Percentiles rank a stretch among this genome's conserved stretches.
Evolutionary conservation across 2,113 vertebrate species (phyloP).

Genomic region (Nannospalax galili): DNA sequence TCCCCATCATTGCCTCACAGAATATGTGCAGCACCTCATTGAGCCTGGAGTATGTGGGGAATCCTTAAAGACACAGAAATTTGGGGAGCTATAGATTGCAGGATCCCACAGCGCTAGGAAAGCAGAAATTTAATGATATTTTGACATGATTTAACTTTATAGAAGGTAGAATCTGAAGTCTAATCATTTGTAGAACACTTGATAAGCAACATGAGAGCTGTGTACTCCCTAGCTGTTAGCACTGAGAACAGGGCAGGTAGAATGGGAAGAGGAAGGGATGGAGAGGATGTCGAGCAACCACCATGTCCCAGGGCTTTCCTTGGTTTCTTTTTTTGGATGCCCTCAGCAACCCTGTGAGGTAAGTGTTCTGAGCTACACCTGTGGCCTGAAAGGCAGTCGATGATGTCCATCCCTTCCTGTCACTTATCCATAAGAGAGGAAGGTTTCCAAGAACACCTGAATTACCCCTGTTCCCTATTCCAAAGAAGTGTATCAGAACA

Average conservation of each 20-base stretch:
- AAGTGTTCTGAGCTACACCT: not conserved
- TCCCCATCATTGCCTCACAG: slow-evolving; percentile 70
- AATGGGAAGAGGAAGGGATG: not conserved
- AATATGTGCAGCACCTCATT: slow-evolving; percentile 59
- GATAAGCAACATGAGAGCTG: rapidly evolving
- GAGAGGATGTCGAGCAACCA: not conserved
- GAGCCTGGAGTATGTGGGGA: slow-evolving; percentile 78
- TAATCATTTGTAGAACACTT: slow-evolving; percentile 79
- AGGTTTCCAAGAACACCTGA: not conserved
- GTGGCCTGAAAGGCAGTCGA: not conserved
- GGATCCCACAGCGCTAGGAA: slow-evolving; percentile 82
- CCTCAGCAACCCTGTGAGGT: not conserved
- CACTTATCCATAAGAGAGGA: rapidly evolving
- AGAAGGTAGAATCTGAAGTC: slow-evolving; percentile 78
- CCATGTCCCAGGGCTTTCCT: not conserved
- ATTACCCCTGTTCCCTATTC: too few species aligned
- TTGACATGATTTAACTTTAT: slow-evolving; percentile 86
- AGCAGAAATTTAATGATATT: slow-evolving; percentile 85
- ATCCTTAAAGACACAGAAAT: slow-evolving; percentile 85
- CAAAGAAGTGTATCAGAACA: not conserved
- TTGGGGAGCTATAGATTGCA: slow-evolving; percentile 82
- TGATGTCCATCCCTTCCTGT: not conserved
- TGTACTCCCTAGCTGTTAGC: slow-evolving; percentile 23
- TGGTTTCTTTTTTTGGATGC: not conserved
- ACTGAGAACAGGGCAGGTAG: not conserved